Evolutionary conservation across 2,888 invertebrate species (phyloP).

Genomic region (Thalpophila matura): DNA sequence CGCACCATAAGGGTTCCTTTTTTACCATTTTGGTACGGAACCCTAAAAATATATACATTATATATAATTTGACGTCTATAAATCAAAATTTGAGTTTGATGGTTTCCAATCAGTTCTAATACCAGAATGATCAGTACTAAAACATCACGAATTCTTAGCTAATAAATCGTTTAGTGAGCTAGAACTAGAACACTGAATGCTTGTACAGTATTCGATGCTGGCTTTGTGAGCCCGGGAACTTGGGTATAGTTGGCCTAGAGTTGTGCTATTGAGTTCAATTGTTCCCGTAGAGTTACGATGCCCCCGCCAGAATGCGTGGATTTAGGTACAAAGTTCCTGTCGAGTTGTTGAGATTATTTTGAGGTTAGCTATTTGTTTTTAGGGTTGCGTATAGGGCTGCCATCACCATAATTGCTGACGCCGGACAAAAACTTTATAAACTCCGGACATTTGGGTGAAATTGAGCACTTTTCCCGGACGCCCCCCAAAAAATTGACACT

Average conservation of each 20-base stretch:
- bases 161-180: constrained; percentile 69
- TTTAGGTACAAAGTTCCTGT: constrained; percentile 38
- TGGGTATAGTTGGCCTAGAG: constrained; percentile 59
- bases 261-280: constrained; percentile 67
- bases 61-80: too few species aligned
- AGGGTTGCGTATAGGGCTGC: too few species aligned
- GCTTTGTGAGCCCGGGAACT: constrained; percentile 60
- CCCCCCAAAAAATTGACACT: too few species aligned
- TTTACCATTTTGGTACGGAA: too few species aligned
- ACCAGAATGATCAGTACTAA: constrained; percentile 5
- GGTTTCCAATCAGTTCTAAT: not conserved
- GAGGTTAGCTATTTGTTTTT: not conserved
- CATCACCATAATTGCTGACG: too few species aligned
- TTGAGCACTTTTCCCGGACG: too few species aligned
- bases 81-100: not conserved
- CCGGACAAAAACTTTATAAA: too few species aligned
- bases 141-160: constrained; percentile 41
- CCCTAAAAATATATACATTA: too few species aligned
- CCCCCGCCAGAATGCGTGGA: constrained; percentile 46
- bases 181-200: constrained; percentile 54
- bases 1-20: too few species aligned
- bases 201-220: constrained; percentile 62
- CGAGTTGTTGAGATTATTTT: not conserved
- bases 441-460: too few species aligned
- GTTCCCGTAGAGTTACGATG: constrained; percentile 60